Evolutionary conservation across 2,888 invertebrate genomes (phyloP), one percentile per base, ranked within the genome.

Genomic region (Allacma fusca): DNA sequence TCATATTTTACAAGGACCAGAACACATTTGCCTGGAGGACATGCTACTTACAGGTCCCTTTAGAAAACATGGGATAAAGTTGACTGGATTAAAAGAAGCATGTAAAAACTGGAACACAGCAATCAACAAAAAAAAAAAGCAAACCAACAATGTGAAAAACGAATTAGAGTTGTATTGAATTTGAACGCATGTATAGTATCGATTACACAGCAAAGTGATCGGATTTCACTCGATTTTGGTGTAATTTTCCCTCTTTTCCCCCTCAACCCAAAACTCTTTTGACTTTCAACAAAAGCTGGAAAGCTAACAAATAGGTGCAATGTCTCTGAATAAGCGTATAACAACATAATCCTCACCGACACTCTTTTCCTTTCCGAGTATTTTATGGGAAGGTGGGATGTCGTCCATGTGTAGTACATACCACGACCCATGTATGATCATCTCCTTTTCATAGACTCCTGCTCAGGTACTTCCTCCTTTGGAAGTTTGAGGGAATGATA

Each of bases 181-280:
- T 64, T 76, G 28, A 59, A 70, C 34, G 64, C 40, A 29, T 67
- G 59, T 68, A 72, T 29, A 71, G 79, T 78, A 79, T 79, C 79
- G 76, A 79, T 79, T 79, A 75, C 79, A 79, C 78, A 79, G 73
- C 43, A 70, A 78, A 75, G 50, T 76, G 79, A 79, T 79, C 79
- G 75, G 75, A 79, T 79, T 79, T 79, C 79, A 79, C 26, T 70
- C 62, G 70, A 76, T 76, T 76, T 71, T 74, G 65, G 74, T 74
- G 74, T 74, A 74, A 64, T 74, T 74, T 76, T 44, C 57, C 76
- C 70, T 64, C 69, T 76, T 76, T 76, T 76, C 43, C 23, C 68
- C 26, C 59, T 69, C 44, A 74, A 34, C 23, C 65, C 23, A 44
- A 70, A 70, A 64, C 57, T 34, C 76, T 70, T 70, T 70, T 76